Evolutionary conservation across 1,140 invertebrate species (phyloP).

Genomic region (Rhizoglyphus robini): DNA sequence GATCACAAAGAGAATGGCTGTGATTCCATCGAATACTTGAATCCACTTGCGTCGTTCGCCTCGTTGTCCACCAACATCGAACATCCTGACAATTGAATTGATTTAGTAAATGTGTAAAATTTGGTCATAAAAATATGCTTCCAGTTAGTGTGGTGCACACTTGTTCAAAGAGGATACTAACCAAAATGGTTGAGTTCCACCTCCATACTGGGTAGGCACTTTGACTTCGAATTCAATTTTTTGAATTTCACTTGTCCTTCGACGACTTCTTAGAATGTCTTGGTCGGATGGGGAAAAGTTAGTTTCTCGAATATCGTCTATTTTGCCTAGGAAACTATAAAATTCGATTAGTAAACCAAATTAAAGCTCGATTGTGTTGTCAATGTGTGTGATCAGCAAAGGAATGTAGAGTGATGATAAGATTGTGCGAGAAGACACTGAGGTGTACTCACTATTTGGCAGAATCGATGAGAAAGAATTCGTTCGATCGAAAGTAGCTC

Average conservation of each 20-base stretch:
- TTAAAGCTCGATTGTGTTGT: neutral
- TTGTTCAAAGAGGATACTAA: no score
- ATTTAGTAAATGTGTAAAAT: neutral
- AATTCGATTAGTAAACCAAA: neutral
- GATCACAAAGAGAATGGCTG: slow-evolving; percentile 60
- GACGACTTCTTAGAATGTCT: slow-evolving; percentile 53
- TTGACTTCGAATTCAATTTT: slow-evolving; percentile 56
- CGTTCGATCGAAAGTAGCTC: slow-evolving; percentile 54
- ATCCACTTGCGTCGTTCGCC: slow-evolving; percentile 72
- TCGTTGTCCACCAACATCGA: slow-evolving; percentile 62
- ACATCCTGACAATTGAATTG: slow-evolving; percentile 40
- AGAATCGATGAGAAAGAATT: slow-evolving; percentile 63
- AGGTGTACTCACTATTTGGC: slow-evolving; percentile 49
- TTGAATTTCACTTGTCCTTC: slow-evolving; percentile 52
- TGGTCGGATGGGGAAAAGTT: slow-evolving; percentile 50
- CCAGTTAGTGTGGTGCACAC: no score
- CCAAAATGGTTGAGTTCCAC: slow-evolving; percentile 50
- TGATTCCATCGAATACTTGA: slow-evolving; percentile 62
- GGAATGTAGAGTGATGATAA: neutral
- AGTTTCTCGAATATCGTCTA: slow-evolving; percentile 42
- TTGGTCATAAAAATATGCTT: neutral
- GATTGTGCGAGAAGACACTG: no score
- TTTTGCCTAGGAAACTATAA: slow-evolving; percentile 49
- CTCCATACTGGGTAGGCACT: slow-evolving; percentile 49
- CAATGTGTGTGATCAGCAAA: neutral